Evolutionary conservation across 2,888 invertebrate genomes (phyloP), one percentile per base, ranked within the genome.

Genomic region (Pyrrhosoma nymphula): DNA sequence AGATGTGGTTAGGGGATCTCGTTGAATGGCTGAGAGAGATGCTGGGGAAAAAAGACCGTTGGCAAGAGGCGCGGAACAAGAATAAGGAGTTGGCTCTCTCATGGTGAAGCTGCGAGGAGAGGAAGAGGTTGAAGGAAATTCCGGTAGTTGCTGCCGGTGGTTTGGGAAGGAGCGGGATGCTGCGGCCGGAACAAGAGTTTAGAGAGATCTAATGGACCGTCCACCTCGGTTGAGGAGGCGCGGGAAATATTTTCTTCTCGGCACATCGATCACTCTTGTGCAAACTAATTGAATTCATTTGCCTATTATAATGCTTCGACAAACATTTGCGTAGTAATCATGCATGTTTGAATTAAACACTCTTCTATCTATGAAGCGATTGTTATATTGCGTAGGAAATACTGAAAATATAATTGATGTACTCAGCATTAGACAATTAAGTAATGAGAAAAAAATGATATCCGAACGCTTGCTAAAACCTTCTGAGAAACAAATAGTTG

Each of bases 31-130:
- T 6, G n/a, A 16, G 69, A 88, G 93, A 39, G 60, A 63, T 82
- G 63, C 69, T 56, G 93, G 60, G 82, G n/a, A 93, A 95, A 93
- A 95, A 88, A 95, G 82, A 95, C 95, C 88, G 89, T 95, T 96
- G 96, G 96, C 95, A 96, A 96, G 96, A 96, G 95, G 95, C 95
- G 95, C 47, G 60, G 95, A 95, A 93, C 95, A 95, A 95, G 95
- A 96, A 95, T 96, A 95, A 95, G 96, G 95, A 95, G 96, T 95
- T 96, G 96, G 96, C 60, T 95, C 20, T 47, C n/a, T 63, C 82
- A 75, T 26, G 55, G 47, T 23, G 89, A 35, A 75, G 69, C 30
- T 69, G 35, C 26, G 91, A 56, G 88, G 63, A 56, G 55, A 63
- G 75, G 93, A 91, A 82, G 55, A 91, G 47, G 90, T 47, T 30